Percentiles rank a stretch among this genome's conserved stretches.
phyloP scores from a whole-genome alignment of 1,140 invertebrate species.

The Capitella teleta region DNA sequence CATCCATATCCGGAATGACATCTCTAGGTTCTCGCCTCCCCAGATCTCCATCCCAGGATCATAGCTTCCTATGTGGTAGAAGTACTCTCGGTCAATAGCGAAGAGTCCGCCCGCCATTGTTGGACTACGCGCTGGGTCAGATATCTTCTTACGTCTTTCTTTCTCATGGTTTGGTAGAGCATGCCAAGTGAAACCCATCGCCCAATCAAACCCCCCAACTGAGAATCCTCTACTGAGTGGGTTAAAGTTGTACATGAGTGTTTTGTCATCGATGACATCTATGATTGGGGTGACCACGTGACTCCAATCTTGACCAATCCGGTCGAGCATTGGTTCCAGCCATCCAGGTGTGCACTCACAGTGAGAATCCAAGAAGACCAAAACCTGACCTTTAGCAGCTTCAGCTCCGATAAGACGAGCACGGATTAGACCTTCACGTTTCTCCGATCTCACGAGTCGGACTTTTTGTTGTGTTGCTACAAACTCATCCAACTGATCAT shows the following conservation, averaged over 20 bases:
- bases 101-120: slow-evolving; percentile 60
- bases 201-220: slow-evolving; percentile 91
- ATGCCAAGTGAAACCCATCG: slow-evolving; percentile 62
- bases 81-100: slow-evolving; percentile 43
- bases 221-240: slow-evolving; percentile 28
- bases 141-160: not conserved
- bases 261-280: slow-evolving; percentile 94
- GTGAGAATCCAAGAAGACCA: slow-evolving; percentile 95
- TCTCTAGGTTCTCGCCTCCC: slow-evolving; percentile 57
- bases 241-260: slow-evolving; percentile 91
- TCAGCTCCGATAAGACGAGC: slow-evolving; percentile 77
- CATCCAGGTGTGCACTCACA: slow-evolving; percentile 95
- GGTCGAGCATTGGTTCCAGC: slow-evolving; percentile 92
- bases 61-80: slow-evolving; percentile 83
- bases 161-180: not conserved
- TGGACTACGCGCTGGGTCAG: slow-evolving; percentile 53
- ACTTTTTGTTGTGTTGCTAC: too few relatives aligned
- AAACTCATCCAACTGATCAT: too few relatives aligned
- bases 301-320: slow-evolving; percentile 78
- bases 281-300: slow-evolving; percentile 80
- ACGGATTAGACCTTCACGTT: slow-evolving; percentile 56
- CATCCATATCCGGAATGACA: slow-evolving; percentile 72
- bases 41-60: slow-evolving; percentile 91
- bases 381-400: slow-evolving; percentile 71
- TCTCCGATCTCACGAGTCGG: not conserved